Evolutionary conservation across 1,140 invertebrate species (phyloP), one percentile per base, ranked within the genome.

Genomic region (Plutomurus gul): DNA sequence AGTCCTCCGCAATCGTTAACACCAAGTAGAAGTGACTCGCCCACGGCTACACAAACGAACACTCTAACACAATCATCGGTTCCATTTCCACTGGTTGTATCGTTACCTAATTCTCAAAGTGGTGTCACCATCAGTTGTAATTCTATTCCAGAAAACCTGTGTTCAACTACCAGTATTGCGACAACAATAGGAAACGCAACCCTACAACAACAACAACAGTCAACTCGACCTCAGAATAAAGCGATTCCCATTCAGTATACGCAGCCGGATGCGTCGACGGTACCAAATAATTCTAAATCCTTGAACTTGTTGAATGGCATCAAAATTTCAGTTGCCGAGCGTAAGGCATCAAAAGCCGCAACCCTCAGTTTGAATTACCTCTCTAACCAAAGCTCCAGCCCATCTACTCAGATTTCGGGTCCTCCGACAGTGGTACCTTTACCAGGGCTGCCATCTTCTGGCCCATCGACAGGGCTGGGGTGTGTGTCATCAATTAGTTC

Each of bases 1-100:
- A 81, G 79, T 46, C 79, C 79, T 37, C 79, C 79, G 8, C 79
- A 81, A 20, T 81, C 79, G 2, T 37, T 81, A 37, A 81, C 79
- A 11, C 79, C 79, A 16, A 77, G 75, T 37, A 40, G 79, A 76
- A 76, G 79, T 80, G 74, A 80, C 25, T 76, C 74, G 25, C 79
- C 79, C 7, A 76, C 79, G 0, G 33, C 47, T 27, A 25, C 40
- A n/a, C 56, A 65, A 33, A 27, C 25, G 13, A 65, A 65, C 27
- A 65, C 56, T 65, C 27, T 65, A 16, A 65, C 56, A 36, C 56
- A 65, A 18, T 33, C 56, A 33, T 60, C 51, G 20, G 22, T 30
- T 33, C 16, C 56, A 18, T 30, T 30, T 33, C 27, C 56, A 65
- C 16, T 16, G 30, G 13, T 33, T 18, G 56, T n/a, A 65, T 33